phyloP scores from a whole-genome alignment of 2,113 vertebrate species.

The Colistium nudipinnis region DNA sequence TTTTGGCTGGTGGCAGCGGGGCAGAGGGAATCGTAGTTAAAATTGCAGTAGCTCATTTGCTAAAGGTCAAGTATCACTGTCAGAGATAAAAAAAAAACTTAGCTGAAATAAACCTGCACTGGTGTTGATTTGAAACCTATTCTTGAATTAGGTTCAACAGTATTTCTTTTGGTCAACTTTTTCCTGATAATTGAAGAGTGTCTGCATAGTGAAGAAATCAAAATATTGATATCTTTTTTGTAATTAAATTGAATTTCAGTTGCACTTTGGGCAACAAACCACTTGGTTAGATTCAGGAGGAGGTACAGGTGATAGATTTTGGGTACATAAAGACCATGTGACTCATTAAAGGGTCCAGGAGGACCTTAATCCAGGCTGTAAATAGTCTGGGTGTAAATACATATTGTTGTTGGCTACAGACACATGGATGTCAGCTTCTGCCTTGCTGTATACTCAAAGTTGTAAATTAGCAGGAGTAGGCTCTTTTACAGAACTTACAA shows the following conservation, averaged over 20 bases:
- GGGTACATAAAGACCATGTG: no score
- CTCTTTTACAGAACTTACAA: no score
- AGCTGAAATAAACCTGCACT: background rate
- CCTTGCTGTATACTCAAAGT: background rate
- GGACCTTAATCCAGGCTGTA: background rate
- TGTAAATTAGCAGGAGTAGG: no score
- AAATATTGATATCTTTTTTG: no score
- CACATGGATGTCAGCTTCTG: background rate
- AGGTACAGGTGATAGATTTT: no score
- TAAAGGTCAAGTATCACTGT: conserved; percentile 66
- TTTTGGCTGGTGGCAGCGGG: conserved; percentile 26
- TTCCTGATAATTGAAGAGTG: background rate
- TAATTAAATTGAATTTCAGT: no score
- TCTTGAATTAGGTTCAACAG: background rate
- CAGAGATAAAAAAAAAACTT: conserved; percentile 51
- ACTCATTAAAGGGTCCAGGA: background rate
- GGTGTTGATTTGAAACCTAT: background rate
- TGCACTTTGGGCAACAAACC: no score
- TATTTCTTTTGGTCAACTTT: background rate
- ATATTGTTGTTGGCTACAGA: background rate
- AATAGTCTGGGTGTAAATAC: background rate
- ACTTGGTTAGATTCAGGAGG: background rate
- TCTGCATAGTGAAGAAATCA: no score
- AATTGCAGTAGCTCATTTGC: conserved; percentile 76
- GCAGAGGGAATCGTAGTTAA: conserved; percentile 58